A percentile compares a stretch with the other conserved stretches of the same genome.
Conservation (phyloP, 2,113 vertebrate species). For the Ictalurus punctatus region DNA sequence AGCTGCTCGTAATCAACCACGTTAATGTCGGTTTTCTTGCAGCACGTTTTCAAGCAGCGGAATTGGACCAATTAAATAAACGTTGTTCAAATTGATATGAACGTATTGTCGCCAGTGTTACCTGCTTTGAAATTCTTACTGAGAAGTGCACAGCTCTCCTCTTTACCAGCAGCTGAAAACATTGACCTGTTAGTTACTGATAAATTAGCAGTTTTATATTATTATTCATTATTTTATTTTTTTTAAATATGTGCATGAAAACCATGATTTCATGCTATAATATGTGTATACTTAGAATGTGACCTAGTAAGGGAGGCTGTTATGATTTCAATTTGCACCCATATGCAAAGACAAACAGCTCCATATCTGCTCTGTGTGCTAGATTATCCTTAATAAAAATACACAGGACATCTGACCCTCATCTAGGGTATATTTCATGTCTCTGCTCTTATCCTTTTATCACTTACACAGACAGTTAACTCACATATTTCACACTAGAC, state of each 20-base stretch:
- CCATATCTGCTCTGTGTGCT: neutral
- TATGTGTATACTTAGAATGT: too few species aligned
- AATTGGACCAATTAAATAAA: neutral
- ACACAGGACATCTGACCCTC: neutral
- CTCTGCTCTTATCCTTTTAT: neutral
- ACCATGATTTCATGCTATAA: neutral
- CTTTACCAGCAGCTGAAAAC: neutral
- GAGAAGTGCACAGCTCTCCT: neutral
- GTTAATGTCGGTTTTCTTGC: neutral
- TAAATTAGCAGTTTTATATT: too few species aligned
- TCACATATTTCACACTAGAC: neutral
- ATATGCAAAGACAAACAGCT: neutral
- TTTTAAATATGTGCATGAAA: neutral
- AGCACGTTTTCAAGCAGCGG: neutral
- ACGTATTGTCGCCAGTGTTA: neutral
- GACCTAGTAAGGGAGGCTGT: too few species aligned
- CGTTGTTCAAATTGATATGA: neutral
- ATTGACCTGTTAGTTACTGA: neutral
- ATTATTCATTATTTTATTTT: neutral
- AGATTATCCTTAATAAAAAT: neutral
- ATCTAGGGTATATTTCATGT: neutral
- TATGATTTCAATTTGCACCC: neutral
- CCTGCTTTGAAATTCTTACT: neutral
- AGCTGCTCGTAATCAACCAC: neutral
- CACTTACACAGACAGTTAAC: neutral